Evolutionary conservation across 2,113 vertebrate species (phyloP).

Genomic region (Protomyctophum bolini): DNA sequence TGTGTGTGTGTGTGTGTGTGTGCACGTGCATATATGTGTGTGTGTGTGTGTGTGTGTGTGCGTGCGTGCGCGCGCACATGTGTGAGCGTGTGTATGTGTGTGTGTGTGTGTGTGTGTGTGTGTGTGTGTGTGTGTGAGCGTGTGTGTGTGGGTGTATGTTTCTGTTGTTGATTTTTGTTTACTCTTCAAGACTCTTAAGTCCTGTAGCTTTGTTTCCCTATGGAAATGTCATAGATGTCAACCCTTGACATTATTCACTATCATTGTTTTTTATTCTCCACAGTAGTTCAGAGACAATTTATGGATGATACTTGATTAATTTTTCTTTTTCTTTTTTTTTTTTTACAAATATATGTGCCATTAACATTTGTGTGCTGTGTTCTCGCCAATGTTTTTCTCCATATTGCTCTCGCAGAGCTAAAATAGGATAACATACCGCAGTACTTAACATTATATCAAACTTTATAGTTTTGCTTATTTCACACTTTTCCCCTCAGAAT

Average conservation of each 20-base stretch:
- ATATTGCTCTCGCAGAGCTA: slow-evolving; percentile 71
- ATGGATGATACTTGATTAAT: slow-evolving; percentile 71
- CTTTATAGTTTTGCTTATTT: slow-evolving; percentile 82
- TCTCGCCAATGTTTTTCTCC: slow-evolving; percentile 72
- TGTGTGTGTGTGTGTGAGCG: too few species aligned
- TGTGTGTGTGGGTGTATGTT: too few species aligned
- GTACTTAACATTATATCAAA: slow-evolving; percentile 80
- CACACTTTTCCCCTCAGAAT: slow-evolving; percentile 80
- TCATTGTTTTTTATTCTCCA: slow-evolving; percentile 55
- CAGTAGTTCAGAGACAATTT: slow-evolving; percentile 58
- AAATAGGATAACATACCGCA: slow-evolving; percentile 64
- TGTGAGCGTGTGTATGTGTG: too few species aligned
- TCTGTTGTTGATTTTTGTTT: slow-evolving; percentile 31
- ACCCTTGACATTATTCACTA: slow-evolving; percentile 45
- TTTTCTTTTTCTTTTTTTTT: slow-evolving; percentile 6
- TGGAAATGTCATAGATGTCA: slow-evolving; percentile 7
- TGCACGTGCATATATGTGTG: too few species aligned
- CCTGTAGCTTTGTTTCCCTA: slow-evolving; percentile 46
- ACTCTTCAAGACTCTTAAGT: slow-evolving; percentile 35
- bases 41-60: too few species aligned
- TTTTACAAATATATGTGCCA: slow-evolving; percentile 72
- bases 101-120: too few species aligned
- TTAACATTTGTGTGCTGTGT: slow-evolving; percentile 68
- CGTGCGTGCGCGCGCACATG: too few species aligned
- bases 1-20: too few species aligned